A percentile compares a stretch with the other conserved stretches of the same genome.
Conservation (phyloP, 2,113 vertebrate genomes). For the Semnornis frantzii region DNA sequence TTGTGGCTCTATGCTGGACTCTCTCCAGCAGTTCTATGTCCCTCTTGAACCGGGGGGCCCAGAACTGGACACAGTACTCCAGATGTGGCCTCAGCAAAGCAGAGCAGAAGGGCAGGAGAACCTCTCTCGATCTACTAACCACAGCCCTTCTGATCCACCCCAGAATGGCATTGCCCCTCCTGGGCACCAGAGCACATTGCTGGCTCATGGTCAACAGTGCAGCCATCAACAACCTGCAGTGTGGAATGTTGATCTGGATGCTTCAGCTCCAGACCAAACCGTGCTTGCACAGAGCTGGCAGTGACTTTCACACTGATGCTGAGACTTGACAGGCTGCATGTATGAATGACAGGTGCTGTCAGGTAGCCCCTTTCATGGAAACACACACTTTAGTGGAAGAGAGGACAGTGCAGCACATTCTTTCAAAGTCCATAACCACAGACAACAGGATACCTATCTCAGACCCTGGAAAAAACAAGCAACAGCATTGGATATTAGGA, state of each 20-base stretch:
- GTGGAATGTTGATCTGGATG: not conserved
- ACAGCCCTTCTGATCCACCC: too few relatives aligned
- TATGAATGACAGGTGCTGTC: not conserved
- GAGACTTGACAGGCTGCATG: not conserved
- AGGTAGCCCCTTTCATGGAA: not conserved
- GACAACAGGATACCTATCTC: not conserved
- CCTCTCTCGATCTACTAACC: too few relatives aligned
- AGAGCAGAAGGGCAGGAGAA: too few relatives aligned
- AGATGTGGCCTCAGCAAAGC: too few relatives aligned
- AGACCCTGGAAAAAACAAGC: not conserved
- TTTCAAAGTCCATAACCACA: not conserved
- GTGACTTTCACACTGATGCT: fast-evolving
- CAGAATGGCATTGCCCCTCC: too few relatives aligned
- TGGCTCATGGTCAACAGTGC: not conserved
- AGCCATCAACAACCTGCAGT: not conserved
- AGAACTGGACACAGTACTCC: too few relatives aligned
- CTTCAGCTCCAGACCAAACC: not conserved
- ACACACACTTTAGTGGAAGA: not conserved
- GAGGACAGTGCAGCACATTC: not conserved
- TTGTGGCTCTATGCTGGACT: too few relatives aligned
- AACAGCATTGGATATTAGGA: not conserved
- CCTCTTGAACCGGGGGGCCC: too few relatives aligned
- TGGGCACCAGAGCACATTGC: too few relatives aligned
- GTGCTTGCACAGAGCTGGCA: not conserved
- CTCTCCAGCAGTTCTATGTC: too few relatives aligned